Conservation (phyloP, 2,888 invertebrate species). For the Aradus depressus region DNA sequence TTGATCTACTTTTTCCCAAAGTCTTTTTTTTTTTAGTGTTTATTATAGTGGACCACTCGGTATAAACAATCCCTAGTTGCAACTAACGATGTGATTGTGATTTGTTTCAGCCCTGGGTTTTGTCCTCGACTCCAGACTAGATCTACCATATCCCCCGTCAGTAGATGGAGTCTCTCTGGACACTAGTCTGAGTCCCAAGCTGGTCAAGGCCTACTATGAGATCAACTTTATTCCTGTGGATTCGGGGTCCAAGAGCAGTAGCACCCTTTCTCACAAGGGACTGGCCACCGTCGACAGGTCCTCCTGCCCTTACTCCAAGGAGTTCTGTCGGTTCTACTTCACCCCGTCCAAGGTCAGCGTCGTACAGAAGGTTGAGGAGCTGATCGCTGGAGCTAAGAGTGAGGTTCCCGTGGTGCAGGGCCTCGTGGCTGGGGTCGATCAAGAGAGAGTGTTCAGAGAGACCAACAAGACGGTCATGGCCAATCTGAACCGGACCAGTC, state of each 20-base stretch:
- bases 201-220: constrained; percentile 26
- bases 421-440: constrained; percentile 1
- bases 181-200: constrained; percentile 24
- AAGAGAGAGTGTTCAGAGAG: constrained; percentile 10
- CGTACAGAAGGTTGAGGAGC: constrained; percentile 23
- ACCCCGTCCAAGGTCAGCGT: constrained; percentile 18
- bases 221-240: constrained; percentile 21
- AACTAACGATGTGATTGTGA: neutral
- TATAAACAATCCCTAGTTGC: no score
- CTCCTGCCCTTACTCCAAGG: constrained; percentile 18
- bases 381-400: constrained; percentile 17
- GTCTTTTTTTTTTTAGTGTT: no score
- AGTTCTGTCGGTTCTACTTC: constrained; percentile 22
- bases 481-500: neutral
- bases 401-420: constrained; percentile 22
- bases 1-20: no score
- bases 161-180: constrained; percentile 14
- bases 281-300: constrained; percentile 15
- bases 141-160: constrained; percentile 14
- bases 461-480: constrained; percentile 2
- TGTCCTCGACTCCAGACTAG: constrained; percentile 20
- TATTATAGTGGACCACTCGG: no score
- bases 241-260: constrained; percentile 3
- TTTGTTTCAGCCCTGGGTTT: constrained; percentile 17
- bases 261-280: constrained; percentile 2